phyloP scores from a whole-genome alignment of 2,888 invertebrate species.

The Pheosia tremula region DNA sequence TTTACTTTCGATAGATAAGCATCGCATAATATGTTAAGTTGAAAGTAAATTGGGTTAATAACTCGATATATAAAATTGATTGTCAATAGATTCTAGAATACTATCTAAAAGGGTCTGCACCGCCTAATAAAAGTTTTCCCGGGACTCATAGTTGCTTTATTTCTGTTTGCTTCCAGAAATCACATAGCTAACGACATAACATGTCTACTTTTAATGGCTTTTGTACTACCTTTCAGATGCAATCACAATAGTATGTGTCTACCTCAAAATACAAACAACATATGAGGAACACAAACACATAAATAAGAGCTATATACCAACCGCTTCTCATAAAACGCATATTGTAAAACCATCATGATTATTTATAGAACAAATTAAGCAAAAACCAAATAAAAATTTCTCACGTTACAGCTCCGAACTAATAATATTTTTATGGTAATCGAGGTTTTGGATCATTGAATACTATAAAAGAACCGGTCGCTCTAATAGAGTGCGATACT shows the following conservation, averaged over 20 bases:
- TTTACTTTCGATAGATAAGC: background rate
- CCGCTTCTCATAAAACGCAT: background rate
- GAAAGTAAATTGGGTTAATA: no score
- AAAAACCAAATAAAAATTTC: background rate
- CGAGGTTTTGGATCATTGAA: conserved; percentile 3
- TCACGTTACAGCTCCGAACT: background rate
- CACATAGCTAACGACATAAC: no score
- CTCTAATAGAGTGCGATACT: conserved; percentile 2
- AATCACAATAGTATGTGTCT: background rate
- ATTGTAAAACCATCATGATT: background rate
- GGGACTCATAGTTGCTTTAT: no score
- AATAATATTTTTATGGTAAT: conserved; percentile 4
- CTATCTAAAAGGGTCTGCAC: no score
- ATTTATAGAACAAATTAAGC: background rate
- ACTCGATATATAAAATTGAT: no score
- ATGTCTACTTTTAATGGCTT: no score
- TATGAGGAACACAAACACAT: background rate
- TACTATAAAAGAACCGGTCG: conserved; percentile 6
- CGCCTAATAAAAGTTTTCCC: no score
- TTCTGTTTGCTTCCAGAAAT: no score
- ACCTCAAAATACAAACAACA: background rate
- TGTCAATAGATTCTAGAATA: no score
- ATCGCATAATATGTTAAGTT: background rate
- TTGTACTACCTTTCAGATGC: no score
- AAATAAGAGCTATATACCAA: background rate